Evolutionary conservation across 2,888 invertebrate genomes (phyloP).

Genomic region (Busseola fusca): DNA sequence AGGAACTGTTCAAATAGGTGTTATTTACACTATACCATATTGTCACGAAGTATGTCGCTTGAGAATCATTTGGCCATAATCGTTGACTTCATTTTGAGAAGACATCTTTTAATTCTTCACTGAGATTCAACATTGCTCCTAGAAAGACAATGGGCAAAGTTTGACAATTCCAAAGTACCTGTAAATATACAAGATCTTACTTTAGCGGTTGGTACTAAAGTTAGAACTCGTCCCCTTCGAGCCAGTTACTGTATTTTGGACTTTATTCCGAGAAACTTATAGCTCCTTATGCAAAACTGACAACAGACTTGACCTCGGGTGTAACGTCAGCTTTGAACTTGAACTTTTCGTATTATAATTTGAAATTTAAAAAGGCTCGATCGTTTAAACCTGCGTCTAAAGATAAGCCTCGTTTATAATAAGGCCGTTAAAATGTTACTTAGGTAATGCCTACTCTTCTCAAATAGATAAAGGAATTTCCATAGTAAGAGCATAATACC

Average conservation of each 20-base stretch:
- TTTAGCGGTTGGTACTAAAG: no score
- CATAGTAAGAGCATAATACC: background rate
- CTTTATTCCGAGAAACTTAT: background rate
- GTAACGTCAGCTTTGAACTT: no score
- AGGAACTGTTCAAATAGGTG: constrained; percentile 19
- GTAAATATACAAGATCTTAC: background rate
- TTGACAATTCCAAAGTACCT: background rate
- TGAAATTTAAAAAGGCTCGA: background rate
- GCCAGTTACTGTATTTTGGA: background rate
- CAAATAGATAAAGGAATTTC: background rate
- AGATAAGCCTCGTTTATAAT: background rate
- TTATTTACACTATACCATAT: constrained; percentile 19
- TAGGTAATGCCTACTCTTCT: background rate
- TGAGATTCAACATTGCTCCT: background rate
- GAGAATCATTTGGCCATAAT: background rate
- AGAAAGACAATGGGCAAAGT: background rate
- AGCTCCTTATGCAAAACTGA: background rate
- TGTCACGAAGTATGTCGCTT: background rate
- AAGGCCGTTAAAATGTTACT: background rate
- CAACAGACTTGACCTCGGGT: no score
- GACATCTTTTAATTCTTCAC: background rate
- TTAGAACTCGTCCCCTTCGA: background rate
- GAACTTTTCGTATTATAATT: background rate
- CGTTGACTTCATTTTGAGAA: no score
- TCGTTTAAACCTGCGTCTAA: background rate